Evolutionary conservation across 2,888 invertebrate species (phyloP), one percentile per base, ranked within the genome.

Genomic region (Lottia scabra): DNA sequence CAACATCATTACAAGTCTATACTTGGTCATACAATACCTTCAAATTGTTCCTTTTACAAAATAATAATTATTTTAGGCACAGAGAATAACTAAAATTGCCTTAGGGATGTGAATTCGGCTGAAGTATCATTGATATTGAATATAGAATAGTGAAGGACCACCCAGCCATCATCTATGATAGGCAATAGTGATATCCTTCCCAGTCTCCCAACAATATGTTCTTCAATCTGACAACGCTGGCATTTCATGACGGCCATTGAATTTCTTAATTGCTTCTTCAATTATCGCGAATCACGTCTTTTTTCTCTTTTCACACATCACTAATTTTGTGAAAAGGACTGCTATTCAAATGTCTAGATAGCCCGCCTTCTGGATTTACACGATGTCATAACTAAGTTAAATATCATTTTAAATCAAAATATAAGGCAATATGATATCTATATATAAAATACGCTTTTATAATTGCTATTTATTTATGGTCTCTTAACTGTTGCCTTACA

Each of bases 211-310:
- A 56, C 56, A 56, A 56, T 56, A 56, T 56, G 56, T 56, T 56
- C 19, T 56, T 56, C 19, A 56, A 56, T 23, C 56, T 56, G 56
- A 56, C 56, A 56, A 56, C 56, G 56, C 56, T 56, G 56, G 56
- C 56, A 56, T 56, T 56, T 56, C 56, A 56, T 56, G 56, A 56
- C 56, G 56, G 56, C 23, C 56, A 56, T 56, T 56, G 56, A 56
- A 56, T 23, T 56, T 19, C 19, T 56, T 56, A 56, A 56, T 56
- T 56, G 56, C 56, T 56, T 56, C 56, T 56, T 56, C 56, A 56
- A 56, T 56, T 56, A 56, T 56, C 56, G 56, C 56, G 56, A 56
- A 56, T 56, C 56, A 56, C 13, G 56, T 56, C 56, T 56, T 56
- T 56, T 56, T 56, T 23, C 56, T 56, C 56, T 56, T 56, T 56